Conservation (phyloP, 2,888 invertebrate species). For the Mythimna loreyi region DNA sequence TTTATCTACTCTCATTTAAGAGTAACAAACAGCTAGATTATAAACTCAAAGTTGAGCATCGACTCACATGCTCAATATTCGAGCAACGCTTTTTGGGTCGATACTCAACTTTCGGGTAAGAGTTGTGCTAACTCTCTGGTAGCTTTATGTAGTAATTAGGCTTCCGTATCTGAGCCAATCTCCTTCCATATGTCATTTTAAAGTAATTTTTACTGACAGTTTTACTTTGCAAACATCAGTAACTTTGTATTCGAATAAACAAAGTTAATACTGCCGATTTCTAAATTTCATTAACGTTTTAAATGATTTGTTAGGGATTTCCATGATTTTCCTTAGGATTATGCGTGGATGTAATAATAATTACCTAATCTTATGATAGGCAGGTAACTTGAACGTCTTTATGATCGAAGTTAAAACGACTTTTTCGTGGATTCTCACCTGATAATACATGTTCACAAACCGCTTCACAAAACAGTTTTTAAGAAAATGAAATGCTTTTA, state of each 20-base stretch:
- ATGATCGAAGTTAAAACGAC: conserved; percentile 35
- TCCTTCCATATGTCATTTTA: conserved; percentile 64
- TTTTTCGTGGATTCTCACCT: conserved; percentile 61
- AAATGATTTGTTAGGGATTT: conserved; percentile 42
- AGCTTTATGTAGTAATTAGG: conserved; percentile 47
- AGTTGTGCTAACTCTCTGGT: conserved; percentile 53
- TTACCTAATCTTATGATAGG: conserved; percentile 63
- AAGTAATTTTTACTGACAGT: conserved; percentile 62
- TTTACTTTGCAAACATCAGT: conserved; percentile 63
- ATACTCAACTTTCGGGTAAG: conserved; percentile 29
- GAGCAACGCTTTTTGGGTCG: conserved; percentile 7
- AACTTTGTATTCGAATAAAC: conserved; percentile 52
- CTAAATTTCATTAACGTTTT: conserved; percentile 44
- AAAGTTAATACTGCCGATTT: conserved; percentile 43
- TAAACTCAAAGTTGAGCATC: conserved; percentile 20
- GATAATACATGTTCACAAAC: conserved; percentile 83
- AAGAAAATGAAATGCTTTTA: conserved; percentile 78
- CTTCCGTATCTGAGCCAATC: conserved; percentile 40
- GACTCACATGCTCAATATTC: conserved; percentile 15
- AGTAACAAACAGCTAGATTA: conserved; percentile 33
- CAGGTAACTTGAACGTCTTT: conserved; percentile 54
- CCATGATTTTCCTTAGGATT: conserved; percentile 57
- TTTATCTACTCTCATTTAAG: conserved; percentile 37
- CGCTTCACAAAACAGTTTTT: conserved; percentile 66
- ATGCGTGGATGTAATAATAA: conserved; percentile 53